Percentiles rank a stretch among this genome's conserved stretches.
Evolutionary conservation across 2,113 vertebrate genomes (phyloP).

Genomic region (Corydoras sp.): DNA sequence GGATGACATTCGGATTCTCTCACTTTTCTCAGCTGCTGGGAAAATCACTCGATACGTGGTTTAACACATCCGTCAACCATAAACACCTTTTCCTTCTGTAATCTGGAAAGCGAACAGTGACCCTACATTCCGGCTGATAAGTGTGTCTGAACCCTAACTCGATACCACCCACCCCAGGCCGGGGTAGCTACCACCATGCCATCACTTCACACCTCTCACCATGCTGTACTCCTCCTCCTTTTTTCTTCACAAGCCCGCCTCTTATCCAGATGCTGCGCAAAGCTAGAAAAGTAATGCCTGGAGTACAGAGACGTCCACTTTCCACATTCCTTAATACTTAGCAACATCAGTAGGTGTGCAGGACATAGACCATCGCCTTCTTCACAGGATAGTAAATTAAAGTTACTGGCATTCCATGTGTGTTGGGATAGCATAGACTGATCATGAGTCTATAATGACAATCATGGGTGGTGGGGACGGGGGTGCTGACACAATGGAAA

Average conservation of each 20-base stretch:
- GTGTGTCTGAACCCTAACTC: background rate
- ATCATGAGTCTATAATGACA: no score
- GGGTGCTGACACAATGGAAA: no score
- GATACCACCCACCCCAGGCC: slow-evolving; percentile 3
- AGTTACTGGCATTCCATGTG: no score
- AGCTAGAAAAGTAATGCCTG: background rate
- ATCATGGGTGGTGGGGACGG: no score
- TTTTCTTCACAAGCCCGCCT: background rate
- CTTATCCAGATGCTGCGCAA: background rate
- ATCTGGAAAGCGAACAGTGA: slow-evolving; percentile 48
- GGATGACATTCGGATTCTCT: slow-evolving; percentile 22
- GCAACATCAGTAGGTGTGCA: slow-evolving; percentile 9
- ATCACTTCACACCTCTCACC: slow-evolving; percentile 27
- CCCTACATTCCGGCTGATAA: slow-evolving; percentile 52
- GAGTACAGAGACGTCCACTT: background rate
- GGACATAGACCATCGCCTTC: slow-evolving; percentile 6
- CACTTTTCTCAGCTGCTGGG: slow-evolving; percentile 38
- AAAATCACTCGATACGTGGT: slow-evolving; percentile 44
- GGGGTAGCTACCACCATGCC: slow-evolving; percentile 8
- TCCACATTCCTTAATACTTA: slow-evolving; percentile 17
- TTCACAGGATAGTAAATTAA: background rate
- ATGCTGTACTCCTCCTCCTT: background rate
- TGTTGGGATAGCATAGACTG: no score
- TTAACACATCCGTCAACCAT: slow-evolving; percentile 46
- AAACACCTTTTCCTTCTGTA: slow-evolving; percentile 48